Conservation (phyloP, 2,888 invertebrate genomes). For the Ctena decussata region DNA sequence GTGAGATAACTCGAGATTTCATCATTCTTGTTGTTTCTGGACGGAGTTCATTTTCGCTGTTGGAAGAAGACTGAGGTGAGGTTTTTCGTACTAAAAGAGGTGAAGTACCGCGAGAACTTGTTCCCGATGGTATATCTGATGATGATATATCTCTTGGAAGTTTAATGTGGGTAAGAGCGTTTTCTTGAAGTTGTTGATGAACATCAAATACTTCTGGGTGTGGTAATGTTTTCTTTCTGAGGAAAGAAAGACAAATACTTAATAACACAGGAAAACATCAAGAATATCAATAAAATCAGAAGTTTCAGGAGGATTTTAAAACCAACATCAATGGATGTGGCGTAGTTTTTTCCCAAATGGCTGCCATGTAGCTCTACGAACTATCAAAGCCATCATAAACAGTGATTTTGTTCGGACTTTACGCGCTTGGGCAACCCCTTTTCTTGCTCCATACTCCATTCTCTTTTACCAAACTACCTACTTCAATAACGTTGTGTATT, state of each 20-base stretch:
- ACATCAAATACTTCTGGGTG: conserved; percentile 83
- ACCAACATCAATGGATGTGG: no score
- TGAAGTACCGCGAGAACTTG: conserved; percentile 47
- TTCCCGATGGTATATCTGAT: conserved; percentile 66
- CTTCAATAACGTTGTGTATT: no score
- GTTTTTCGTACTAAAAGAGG: conserved; percentile 52
- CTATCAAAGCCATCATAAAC: no score
- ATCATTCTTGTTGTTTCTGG: neutral
- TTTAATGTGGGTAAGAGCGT: conserved; percentile 77
- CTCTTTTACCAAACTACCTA: no score
- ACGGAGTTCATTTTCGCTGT: neutral
- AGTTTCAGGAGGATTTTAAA: no score
- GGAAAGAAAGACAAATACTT: neutral
- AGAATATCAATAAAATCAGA: no score
- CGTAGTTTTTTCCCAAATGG: no score
- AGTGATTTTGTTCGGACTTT: no score
- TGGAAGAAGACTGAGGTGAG: conserved; percentile 24
- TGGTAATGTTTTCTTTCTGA: conserved; percentile 79
- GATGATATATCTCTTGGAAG: conserved; percentile 82
- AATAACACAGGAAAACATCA: no score
- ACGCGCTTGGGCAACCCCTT: no score
- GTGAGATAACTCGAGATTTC: neutral
- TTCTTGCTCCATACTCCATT: no score
- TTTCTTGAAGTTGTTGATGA: conserved; percentile 82
- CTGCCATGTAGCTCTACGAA: no score